These are phyloP conservation scores for Notoglanidium macrostoma DNA, from an alignment of 2,797 vertebrate species.

Conservation along the genomic window DNA sequence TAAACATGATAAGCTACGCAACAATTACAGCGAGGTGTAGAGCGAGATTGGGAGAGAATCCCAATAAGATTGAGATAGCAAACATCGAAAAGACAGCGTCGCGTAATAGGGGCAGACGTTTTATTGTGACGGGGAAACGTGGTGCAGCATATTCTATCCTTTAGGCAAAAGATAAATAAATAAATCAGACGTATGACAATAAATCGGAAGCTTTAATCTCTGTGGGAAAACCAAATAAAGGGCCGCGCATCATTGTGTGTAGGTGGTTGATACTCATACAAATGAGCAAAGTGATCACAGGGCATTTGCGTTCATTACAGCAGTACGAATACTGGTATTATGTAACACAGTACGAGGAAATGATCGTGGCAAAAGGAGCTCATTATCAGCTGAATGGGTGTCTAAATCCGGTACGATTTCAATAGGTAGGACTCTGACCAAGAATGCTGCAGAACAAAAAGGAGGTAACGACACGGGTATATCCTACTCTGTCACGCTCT, in stretches of 20 bases:
- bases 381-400: constrained; percentile 19
- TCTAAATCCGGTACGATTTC: background rate
- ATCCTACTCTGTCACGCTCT: background rate
- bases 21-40: background rate
- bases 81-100: background rate
- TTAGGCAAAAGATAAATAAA: background rate
- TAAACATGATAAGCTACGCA: background rate
- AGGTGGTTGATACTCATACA: background rate
- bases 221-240: background rate
- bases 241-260: background rate
- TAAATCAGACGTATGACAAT: background rate
- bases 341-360: constrained; percentile 4
- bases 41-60: background rate
- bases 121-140: background rate
- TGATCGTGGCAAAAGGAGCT: constrained; percentile 11
- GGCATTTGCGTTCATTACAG: constrained; percentile 8
- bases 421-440: background rate
- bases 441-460: constrained; percentile 9
- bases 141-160: background rate
- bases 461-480: background rate
- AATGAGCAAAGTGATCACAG: constrained; percentile 5
- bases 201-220: background rate
- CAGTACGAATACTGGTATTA: background rate
- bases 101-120: background rate
- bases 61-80: background rate